A percentile compares a stretch with the other conserved stretches of the same genome.
Evolutionary conservation across 23 tunicate genomes (phyloP).

Genomic region (Clavelina lepadiformis): DNA sequence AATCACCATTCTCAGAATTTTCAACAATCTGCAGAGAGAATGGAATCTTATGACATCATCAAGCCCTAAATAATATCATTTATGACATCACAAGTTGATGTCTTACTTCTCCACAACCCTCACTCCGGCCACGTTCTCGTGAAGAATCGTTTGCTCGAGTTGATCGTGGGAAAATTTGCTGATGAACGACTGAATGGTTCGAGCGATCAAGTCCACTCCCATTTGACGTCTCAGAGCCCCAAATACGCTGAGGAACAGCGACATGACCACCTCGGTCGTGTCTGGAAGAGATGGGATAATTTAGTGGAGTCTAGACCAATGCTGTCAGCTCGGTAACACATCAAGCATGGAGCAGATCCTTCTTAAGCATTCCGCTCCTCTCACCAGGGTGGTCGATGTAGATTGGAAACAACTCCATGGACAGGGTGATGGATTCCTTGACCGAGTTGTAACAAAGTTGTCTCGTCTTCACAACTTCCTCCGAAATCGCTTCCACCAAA

Average conservation of each 20-base stretch:
- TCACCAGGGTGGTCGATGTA: slow-evolving; percentile 63
- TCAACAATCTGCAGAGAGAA: slow-evolving; percentile 49
- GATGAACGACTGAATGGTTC: slow-evolving; percentile 71
- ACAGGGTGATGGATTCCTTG: slow-evolving; percentile 24
- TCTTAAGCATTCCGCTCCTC: too few relatives aligned
- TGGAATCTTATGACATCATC: too few relatives aligned
- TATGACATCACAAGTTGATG: not conserved
- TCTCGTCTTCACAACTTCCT: slow-evolving; percentile 58
- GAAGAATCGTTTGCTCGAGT: slow-evolving; percentile 61
- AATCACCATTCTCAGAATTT: slow-evolving; percentile 49
- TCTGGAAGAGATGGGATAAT: slow-evolving; percentile 38
- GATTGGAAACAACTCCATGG: slow-evolving; percentile 59
- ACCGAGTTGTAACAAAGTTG: slow-evolving; percentile 64
- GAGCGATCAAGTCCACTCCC: slow-evolving; percentile 56
- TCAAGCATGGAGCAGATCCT: too few relatives aligned
- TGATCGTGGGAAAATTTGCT: slow-evolving; percentile 51
- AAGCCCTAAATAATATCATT: too few relatives aligned
- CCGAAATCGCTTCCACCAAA: slow-evolving; percentile 55
- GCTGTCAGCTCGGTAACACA: too few relatives aligned
- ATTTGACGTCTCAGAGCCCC: slow-evolving; percentile 60
- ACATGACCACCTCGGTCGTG: slow-evolving; percentile 59
- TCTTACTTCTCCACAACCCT: slow-evolving; percentile 60
- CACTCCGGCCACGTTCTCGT: slow-evolving; percentile 74
- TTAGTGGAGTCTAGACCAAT: too few relatives aligned
- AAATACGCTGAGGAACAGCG: slow-evolving; percentile 47